phyloP scores from a whole-genome alignment of 2,888 invertebrate genomes.

The Acanthococcus lagerstroemiae region DNA sequence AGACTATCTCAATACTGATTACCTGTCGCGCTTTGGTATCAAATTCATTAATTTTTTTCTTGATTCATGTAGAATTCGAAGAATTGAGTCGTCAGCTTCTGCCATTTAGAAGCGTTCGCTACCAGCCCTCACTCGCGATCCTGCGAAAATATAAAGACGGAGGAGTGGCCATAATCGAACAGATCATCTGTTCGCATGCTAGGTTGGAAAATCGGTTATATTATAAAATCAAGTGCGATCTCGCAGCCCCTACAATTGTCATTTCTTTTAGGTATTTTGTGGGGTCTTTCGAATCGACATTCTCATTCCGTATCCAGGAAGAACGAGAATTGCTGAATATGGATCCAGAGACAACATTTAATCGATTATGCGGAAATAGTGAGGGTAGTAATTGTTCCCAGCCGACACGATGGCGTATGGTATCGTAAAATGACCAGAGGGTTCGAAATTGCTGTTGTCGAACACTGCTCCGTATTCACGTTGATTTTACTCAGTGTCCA shows the following conservation, averaged over 20 bases:
- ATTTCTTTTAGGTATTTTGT: slow-evolving; percentile 57
- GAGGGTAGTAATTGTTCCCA: slow-evolving; percentile 55
- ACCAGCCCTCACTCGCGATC: slow-evolving; percentile 36
- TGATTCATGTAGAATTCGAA: slow-evolving; percentile 29
- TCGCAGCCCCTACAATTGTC: slow-evolving; percentile 1
- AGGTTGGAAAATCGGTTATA: slow-evolving; percentile 42
- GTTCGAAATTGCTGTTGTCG: not conserved
- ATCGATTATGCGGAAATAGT: slow-evolving; percentile 66
- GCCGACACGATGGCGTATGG: slow-evolving; percentile 63
- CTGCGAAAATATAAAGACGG: slow-evolving; percentile 58
- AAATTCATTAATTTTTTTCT: not conserved
- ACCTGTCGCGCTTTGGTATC: slow-evolving; percentile 38
- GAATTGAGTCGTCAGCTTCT: slow-evolving; percentile 37
- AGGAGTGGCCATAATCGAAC: slow-evolving; percentile 84
- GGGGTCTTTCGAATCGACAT: slow-evolving; percentile 91
- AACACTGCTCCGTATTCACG: too few relatives aligned
- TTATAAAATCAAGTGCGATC: slow-evolving; percentile 34
- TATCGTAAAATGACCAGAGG: not conserved
- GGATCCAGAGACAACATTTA: slow-evolving; percentile 69
- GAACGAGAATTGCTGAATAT: slow-evolving; percentile 93
- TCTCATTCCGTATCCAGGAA: slow-evolving; percentile 92
- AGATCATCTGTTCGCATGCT: slow-evolving; percentile 85
- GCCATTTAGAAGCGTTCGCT: slow-evolving; percentile 37
- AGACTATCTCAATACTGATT: not conserved
- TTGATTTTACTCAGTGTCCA: too few relatives aligned